Evolutionary conservation across 2,888 invertebrate species (phyloP).

Genomic region (Steromphala cineraria): DNA sequence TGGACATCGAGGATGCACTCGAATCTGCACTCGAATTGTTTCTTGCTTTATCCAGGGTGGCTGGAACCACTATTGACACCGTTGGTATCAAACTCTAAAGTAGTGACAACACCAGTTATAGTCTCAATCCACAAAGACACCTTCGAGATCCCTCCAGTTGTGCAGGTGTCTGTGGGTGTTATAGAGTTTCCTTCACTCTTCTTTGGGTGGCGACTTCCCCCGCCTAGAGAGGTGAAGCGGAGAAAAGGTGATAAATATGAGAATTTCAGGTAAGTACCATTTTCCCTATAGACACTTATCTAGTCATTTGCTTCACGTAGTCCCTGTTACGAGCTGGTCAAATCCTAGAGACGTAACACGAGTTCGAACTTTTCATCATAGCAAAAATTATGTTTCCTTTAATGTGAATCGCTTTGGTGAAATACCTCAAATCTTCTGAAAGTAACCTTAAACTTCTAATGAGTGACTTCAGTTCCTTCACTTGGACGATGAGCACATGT

Average conservation of each 20-base stretch:
- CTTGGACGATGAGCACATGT: too few species aligned
- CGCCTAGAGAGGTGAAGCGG: neutral
- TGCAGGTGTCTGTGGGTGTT: slow-evolving; percentile 64
- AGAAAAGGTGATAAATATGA: neutral
- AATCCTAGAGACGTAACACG: too few species aligned
- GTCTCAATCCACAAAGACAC: slow-evolving; percentile 96
- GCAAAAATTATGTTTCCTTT: too few species aligned
- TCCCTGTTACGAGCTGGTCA: too few species aligned
- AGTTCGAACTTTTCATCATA: too few species aligned
- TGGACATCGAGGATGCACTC: too few species aligned
- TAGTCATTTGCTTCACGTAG: too few species aligned
- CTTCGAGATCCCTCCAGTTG: slow-evolving; percentile 80
- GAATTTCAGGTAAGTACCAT: neutral
- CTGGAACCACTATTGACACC: slow-evolving; percentile 92
- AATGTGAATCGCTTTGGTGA: too few species aligned
- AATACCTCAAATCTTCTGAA: too few species aligned
- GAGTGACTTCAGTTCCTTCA: too few species aligned
- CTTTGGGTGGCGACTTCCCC: slow-evolving; percentile 60
- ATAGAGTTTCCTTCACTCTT: slow-evolving; percentile 89
- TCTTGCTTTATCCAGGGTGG: slow-evolving; percentile 82
- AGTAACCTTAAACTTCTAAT: too few species aligned
- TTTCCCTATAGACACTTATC: too few species aligned
- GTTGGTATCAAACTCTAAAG: slow-evolving; percentile 80
- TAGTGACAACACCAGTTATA: slow-evolving; percentile 96
- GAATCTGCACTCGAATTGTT: neutral